Evolutionary conservation across 2,888 invertebrate species (phyloP).

Genomic region (Drosophila anceps): DNA sequence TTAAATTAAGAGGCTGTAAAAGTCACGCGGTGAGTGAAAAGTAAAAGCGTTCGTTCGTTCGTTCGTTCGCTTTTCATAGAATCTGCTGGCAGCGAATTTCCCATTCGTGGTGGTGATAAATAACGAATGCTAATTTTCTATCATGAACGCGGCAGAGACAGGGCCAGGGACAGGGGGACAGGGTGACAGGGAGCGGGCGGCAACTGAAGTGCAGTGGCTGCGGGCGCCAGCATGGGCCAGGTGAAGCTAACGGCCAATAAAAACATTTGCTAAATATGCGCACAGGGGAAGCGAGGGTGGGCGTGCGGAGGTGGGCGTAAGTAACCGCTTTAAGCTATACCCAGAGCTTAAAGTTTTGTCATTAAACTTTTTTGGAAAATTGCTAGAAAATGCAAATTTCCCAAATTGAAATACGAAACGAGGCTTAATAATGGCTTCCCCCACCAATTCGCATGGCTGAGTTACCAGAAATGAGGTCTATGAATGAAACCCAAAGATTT

Average conservation of each 20-base stretch:
- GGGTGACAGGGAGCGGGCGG: background rate
- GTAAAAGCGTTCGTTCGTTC: slow-evolving; percentile 57
- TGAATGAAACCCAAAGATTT: slow-evolving; percentile 23
- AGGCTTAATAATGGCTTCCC: slow-evolving; percentile 26
- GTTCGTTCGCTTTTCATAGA: slow-evolving; percentile 27
- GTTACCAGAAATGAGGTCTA: slow-evolving; percentile 15
- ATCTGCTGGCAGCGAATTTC: slow-evolving; percentile 38
- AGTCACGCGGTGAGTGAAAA: slow-evolving; percentile 80
- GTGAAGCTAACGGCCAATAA: slow-evolving; percentile 81
- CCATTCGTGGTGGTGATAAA: slow-evolving; percentile 66
- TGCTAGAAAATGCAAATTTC: slow-evolving; percentile 54
- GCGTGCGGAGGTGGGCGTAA: background rate
- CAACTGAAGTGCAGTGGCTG: slow-evolving; percentile 6
- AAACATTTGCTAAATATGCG: slow-evolving; percentile 69
- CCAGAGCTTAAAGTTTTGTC: slow-evolving; percentile 59
- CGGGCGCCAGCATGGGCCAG: slow-evolving; percentile 54
- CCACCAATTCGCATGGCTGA: slow-evolving; percentile 21
- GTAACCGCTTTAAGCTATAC: slow-evolving; percentile 52
- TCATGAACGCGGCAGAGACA: slow-evolving; percentile 31
- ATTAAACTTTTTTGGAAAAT: slow-evolving; percentile 55
- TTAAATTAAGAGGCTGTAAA: slow-evolving; percentile 81
- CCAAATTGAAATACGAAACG: slow-evolving; percentile 51
- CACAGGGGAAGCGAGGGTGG: slow-evolving; percentile 17
- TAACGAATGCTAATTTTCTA: slow-evolving; percentile 79
- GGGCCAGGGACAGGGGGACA: no score